Evolutionary conservation across 35 echinoderm and acorn worm species (phyloP), one percentile per base, ranked within the genome.

Genomic region (Acanthaster planci): DNA sequence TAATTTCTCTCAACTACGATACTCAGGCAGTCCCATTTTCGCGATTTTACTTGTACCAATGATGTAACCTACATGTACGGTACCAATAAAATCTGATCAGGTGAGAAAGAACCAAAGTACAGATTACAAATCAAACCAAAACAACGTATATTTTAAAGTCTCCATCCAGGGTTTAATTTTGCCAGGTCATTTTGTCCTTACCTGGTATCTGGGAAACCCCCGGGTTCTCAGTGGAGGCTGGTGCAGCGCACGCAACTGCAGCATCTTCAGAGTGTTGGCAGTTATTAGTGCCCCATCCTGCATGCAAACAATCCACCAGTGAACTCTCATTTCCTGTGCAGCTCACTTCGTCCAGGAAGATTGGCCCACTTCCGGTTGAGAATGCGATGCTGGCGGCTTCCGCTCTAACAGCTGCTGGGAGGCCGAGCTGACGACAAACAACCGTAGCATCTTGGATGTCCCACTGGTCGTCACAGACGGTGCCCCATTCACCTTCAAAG

Each of bases 221-320:
- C 10, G 64, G 64, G 42, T 12, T 47, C 42, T 47, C 42, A 12
- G 64, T 14, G 22, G 15, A 30, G 26, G 64, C 30, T 21, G 64
- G 8, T 6, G 64, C 51, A 22, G 64, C 36, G 36, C 89, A 90
- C 0, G 58, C 37, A 30, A 90, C 76, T 7, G 44, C 67, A 42
- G 57, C 82, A 79, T 90, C 89, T 79, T 90, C 89, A 30, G 34
- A 84, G 79, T 90, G 89, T 0, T 7, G 47, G 47, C 89, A 90
- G 53, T 90, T 90, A 37, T 85, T 39, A 6, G 60, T 55, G 2
- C 82, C 81, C 36, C 80, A 39, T 58, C 82, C 82, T 12, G 21
- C 38, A 55, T 90, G 80, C 1, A 4, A 10, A 56, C 89, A 90
- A 18, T 79, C 75, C 9, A 14, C 32, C 12, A 90, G 53, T 16